Percentiles rank a stretch among this genome's conserved stretches.
Conservation (phyloP, 1,140 invertebrate genomes). For the Heliconius himera region DNA sequence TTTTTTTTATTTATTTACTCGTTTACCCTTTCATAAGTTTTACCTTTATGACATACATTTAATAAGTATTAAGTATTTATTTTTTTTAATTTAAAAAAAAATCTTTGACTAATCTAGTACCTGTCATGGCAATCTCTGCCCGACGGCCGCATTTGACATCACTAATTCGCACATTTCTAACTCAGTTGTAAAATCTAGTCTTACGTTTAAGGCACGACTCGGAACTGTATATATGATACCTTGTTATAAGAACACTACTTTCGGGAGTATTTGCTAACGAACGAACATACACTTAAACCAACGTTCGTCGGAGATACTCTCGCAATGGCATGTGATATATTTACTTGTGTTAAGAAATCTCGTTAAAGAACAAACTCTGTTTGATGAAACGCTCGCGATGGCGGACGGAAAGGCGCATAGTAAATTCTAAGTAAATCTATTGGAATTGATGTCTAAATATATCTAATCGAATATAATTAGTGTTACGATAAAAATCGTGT, state of each 20-base stretch:
- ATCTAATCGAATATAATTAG: conserved; percentile 52
- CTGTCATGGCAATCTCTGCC: conserved; percentile 44
- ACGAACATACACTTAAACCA: conserved; percentile 39
- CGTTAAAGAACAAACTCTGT: conserved; percentile 52
- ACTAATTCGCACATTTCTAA: conserved; percentile 65
- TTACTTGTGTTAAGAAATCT: conserved; percentile 72
- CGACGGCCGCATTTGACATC: conserved; percentile 55
- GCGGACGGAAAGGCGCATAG: conserved; percentile 59
- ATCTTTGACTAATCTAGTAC: conserved; percentile 33
- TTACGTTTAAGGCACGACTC: conserved; percentile 75
- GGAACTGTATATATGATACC: conserved; percentile 64
- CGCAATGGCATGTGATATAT: conserved; percentile 70
- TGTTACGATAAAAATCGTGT: conserved; percentile 50
- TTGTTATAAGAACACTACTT: conserved; percentile 63
- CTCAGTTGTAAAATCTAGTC: conserved; percentile 79
- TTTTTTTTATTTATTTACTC: conserved; percentile 37
- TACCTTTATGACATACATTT: conserved; percentile 21
- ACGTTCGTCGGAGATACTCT: conserved; percentile 63
- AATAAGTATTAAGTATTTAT: conserved; percentile 31
- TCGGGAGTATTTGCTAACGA: conserved; percentile 59
- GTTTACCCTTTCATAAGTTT: conserved; percentile 32
- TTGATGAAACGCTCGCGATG: conserved; percentile 41
- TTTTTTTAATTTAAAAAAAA: conserved; percentile 35
- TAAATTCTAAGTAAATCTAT: conserved; percentile 64
- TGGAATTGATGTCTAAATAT: conserved; percentile 70